These are phyloP conservation scores for Neopelma chrysocephalum DNA, from an alignment of 2,797 vertebrate species.

Conservation along the genomic window DNA sequence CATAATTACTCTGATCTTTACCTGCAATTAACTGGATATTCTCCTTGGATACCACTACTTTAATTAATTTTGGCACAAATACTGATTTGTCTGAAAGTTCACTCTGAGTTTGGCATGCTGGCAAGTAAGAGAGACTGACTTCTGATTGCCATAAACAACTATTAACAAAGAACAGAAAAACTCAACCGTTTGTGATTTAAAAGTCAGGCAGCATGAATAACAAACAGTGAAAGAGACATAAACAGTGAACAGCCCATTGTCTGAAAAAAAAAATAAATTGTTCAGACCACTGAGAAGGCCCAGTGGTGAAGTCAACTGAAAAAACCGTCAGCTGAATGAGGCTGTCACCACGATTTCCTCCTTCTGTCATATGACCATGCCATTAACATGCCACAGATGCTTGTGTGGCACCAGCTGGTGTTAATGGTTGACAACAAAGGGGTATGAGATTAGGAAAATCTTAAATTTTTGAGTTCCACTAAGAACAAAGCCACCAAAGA, in stretches of 20 bases:
- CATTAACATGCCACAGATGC: background rate
- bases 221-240: background rate
- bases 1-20: background rate
- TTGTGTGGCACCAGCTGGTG: background rate
- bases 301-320: background rate
- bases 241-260: background rate
- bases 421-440: background rate
- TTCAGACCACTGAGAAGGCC: background rate
- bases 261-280: background rate
- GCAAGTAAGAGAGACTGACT: background rate
- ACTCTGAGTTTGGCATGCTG: background rate
- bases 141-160: background rate
- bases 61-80: background rate
- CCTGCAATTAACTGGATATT: background rate
- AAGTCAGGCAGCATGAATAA: background rate
- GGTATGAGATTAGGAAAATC: background rate
- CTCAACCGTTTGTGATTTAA: background rate
- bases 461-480: background rate
- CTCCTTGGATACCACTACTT: background rate
- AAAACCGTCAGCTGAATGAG: background rate
- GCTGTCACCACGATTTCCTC: background rate
- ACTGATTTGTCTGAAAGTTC: background rate
- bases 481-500: background rate
- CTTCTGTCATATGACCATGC: background rate
- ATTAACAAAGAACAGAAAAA: background rate